Percentiles rank a stretch among this genome's conserved stretches.
Evolutionary conservation across 2,797 vertebrate species (phyloP).

Genomic region (Peromyscus nudipes): DNA sequence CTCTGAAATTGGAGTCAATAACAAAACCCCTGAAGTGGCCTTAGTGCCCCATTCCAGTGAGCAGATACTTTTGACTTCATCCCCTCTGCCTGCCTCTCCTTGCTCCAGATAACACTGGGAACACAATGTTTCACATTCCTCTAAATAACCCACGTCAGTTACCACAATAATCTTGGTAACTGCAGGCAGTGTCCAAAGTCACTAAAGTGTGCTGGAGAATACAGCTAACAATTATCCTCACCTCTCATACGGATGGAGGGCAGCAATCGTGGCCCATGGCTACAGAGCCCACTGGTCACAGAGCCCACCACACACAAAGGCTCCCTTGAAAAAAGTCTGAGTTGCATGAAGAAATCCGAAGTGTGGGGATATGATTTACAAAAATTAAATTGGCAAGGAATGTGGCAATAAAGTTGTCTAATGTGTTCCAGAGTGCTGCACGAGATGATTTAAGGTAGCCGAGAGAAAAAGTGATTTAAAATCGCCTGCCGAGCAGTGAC

Average conservation of each 20-base stretch:
- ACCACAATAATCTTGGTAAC: not conserved
- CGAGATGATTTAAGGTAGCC: slow-evolving; percentile 77
- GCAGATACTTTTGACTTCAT: not conserved
- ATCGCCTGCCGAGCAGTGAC: slow-evolving; percentile 52
- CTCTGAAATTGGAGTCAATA: not conserved
- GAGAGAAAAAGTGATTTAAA: slow-evolving; percentile 69
- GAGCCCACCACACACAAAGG: not conserved
- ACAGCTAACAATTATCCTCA: not conserved
- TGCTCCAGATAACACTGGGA: not conserved
- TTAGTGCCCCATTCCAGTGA: not conserved
- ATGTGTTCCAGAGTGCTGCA: slow-evolving; percentile 71
- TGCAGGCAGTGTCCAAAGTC: not conserved
- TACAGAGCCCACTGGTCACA: not conserved
- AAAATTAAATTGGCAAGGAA: slow-evolving; percentile 84
- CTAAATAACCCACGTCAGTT: not conserved
- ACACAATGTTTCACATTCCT: not conserved
- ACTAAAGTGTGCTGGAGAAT: not conserved
- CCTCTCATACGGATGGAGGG: not conserved
- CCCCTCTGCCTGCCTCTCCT: no score
- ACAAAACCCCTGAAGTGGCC: not conserved
- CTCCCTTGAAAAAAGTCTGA: not conserved
- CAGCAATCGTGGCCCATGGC: not conserved
- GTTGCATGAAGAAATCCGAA: slow-evolving; percentile 60
- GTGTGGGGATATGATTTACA: slow-evolving; percentile 78
- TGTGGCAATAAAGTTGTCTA: slow-evolving; percentile 80